Evolutionary conservation across 2,113 vertebrate genomes (phyloP).

Genomic region (Sialia sialis): DNA sequence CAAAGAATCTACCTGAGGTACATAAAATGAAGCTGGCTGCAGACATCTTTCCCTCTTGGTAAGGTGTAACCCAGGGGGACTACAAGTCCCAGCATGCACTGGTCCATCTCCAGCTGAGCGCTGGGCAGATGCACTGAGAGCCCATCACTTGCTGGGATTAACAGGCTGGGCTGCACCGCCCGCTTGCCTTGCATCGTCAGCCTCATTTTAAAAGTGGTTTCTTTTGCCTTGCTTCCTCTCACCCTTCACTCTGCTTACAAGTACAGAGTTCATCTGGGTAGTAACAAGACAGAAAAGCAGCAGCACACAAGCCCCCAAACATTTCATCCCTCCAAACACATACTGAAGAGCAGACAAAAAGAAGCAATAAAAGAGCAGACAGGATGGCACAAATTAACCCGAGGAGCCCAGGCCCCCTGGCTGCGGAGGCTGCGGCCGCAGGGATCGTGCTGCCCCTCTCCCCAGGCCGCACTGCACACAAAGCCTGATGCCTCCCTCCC

Average conservation of each 20-base stretch:
- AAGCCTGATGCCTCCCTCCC: background rate
- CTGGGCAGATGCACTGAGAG: background rate
- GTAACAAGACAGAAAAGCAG: background rate
- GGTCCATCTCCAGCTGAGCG: background rate
- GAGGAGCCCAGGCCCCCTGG: background rate
- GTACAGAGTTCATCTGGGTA: background rate
- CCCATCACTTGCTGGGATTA: constrained; percentile 60
- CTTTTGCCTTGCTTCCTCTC: background rate
- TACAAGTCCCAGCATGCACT: constrained; percentile 66
- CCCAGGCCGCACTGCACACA: background rate
- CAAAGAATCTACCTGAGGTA: background rate
- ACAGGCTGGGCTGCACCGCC: background rate
- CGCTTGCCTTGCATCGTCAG: background rate
- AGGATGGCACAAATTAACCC: background rate
- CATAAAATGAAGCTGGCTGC: background rate
- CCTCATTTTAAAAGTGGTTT: background rate
- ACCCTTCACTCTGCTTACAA: background rate
- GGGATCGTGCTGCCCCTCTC: background rate
- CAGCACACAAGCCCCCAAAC: background rate
- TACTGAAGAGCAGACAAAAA: background rate
- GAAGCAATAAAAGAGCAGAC: background rate
- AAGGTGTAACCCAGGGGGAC: constrained; percentile 2
- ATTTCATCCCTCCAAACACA: background rate
- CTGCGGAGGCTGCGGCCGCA: background rate
- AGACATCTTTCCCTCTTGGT: background rate